phyloP scores from a whole-genome alignment of 1,140 invertebrate genomes.

The Atta texana region DNA sequence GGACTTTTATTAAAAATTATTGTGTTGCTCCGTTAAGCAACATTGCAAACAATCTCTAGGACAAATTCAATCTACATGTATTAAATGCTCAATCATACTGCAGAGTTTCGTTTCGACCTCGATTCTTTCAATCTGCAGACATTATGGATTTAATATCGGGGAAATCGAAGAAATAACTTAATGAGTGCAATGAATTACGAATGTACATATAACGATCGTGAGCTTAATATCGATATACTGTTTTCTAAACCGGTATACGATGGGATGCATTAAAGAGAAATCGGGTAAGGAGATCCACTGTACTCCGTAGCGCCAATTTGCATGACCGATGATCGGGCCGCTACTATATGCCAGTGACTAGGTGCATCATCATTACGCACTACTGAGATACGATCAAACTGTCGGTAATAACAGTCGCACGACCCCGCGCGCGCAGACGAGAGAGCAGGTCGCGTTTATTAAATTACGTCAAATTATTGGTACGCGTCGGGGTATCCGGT shows the following conservation, averaged over 20 bases:
- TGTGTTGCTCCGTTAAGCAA: neutral
- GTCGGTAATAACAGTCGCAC: slow-evolving; percentile 80
- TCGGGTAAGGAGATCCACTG: slow-evolving; percentile 27
- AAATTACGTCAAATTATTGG: slow-evolving; percentile 83
- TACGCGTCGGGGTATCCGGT: slow-evolving; percentile 70
- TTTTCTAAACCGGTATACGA: slow-evolving; percentile 52
- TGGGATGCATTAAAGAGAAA: neutral
- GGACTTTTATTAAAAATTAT: too few species aligned
- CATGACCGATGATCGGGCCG: slow-evolving; percentile 75
- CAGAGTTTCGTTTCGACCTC: neutral
- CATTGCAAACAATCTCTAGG: neutral
- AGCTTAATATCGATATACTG: slow-evolving; percentile 41
- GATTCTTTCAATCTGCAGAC: neutral
- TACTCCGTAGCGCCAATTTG: slow-evolving; percentile 70
- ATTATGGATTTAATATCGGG: neutral
- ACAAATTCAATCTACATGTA: neutral
- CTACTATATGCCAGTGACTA: slow-evolving; percentile 65
- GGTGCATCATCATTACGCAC: slow-evolving; percentile 80
- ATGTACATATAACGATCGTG: slow-evolving; percentile 38
- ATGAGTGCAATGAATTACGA: slow-evolving; percentile 37
- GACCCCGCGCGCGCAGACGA: slow-evolving; percentile 73
- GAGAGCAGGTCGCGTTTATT: slow-evolving; percentile 80
- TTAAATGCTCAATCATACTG: neutral
- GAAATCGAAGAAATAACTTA: slow-evolving; percentile 10
- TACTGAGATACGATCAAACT: slow-evolving; percentile 81